These are phyloP conservation scores for Acholoe squamosa DNA, from an alignment of 2,888 invertebrate species.

Conservation along the genomic window DNA sequence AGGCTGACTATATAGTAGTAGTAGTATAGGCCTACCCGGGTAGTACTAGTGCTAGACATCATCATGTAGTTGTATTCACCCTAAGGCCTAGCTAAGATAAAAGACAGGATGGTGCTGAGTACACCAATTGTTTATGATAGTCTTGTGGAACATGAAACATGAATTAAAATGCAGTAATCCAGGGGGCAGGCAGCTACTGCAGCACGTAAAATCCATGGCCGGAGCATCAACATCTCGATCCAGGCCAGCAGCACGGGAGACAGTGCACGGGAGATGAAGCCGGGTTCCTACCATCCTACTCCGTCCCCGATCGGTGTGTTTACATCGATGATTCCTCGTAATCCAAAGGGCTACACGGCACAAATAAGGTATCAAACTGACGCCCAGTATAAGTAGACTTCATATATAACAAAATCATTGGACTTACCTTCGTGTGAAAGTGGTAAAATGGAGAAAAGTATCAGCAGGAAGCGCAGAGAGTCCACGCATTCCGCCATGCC, in stretches of 20 bases:
- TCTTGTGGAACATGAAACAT: too few relatives aligned
- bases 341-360: background rate
- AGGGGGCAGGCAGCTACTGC: too few relatives aligned
- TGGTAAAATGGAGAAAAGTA: conserved; percentile 49
- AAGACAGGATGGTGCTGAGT: too few relatives aligned
- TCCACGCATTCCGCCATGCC: conserved; percentile 53
- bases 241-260: conserved; percentile 1
- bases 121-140: too few relatives aligned
- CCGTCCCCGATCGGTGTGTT: background rate
- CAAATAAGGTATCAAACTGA: background rate
- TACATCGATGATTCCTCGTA: conserved; percentile 14
- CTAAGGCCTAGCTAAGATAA: too few relatives aligned
- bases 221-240: background rate
- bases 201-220: background rate
- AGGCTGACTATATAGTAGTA: too few relatives aligned
- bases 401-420: background rate
- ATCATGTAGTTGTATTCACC: too few relatives aligned
- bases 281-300: background rate
- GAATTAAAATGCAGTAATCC: too few relatives aligned
- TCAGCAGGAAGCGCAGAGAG: conserved; percentile 27
- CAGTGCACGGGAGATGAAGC: too few relatives aligned
- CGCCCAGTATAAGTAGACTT: background rate
- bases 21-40: too few relatives aligned
- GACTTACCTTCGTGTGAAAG: conserved; percentile 46
- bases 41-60: too few relatives aligned